Evolutionary conservation across 2,113 vertebrate genomes (phyloP).

Genomic region (Grammomys surdaster): DNA sequence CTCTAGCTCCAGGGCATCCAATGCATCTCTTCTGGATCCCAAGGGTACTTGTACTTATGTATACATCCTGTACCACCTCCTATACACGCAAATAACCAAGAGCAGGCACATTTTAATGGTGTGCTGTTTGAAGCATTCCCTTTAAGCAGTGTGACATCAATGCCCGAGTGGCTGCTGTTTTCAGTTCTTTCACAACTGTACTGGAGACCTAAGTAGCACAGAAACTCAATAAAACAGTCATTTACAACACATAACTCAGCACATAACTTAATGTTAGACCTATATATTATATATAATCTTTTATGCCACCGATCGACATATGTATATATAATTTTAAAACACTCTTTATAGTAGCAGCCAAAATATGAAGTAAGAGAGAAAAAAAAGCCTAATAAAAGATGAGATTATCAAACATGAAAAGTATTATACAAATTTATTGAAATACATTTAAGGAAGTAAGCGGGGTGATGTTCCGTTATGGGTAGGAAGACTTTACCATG

Average conservation of each 20-base stretch:
- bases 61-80: neutral
- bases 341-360: neutral
- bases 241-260: neutral
- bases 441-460: constrained; percentile 37
- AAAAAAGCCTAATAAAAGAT: constrained; percentile 50
- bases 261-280: constrained; percentile 14
- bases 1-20: neutral
- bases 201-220: neutral
- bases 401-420: constrained; percentile 20
- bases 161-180: neutral
- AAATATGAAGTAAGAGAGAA: constrained; percentile 30
- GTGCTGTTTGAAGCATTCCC: neutral
- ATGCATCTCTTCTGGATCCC: neutral
- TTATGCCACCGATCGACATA: neutral
- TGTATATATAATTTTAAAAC: neutral
- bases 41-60: neutral
- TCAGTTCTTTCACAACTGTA: neutral
- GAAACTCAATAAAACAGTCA: neutral
- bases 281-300: neutral
- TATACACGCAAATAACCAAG: neutral
- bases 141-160: neutral
- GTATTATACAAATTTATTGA: constrained; percentile 49
- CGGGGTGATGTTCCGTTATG: constrained; percentile 10
- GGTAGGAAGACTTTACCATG: neutral
- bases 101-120: neutral